Percentiles rank a stretch among this genome's conserved stretches.
phyloP scores from a whole-genome alignment of 2,113 vertebrate species.

The Tetrax tetrax region DNA sequence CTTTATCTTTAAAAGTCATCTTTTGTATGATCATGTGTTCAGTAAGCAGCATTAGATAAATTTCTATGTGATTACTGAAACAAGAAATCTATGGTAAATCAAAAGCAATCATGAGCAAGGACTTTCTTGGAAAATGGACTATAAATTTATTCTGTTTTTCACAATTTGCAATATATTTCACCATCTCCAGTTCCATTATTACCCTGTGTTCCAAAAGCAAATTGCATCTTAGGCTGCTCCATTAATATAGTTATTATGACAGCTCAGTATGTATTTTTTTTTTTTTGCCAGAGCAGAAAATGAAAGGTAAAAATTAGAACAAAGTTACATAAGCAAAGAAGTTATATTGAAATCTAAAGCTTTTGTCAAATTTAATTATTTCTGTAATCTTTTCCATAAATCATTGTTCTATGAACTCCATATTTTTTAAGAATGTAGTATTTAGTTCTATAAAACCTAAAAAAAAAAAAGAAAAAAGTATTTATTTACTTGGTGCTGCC shows the following conservation, averaged over 20 bases:
- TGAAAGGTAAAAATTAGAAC: not conserved
- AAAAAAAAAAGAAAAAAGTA: not conserved
- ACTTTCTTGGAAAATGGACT: not conserved
- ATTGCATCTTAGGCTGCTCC: not conserved
- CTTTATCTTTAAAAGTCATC: not conserved
- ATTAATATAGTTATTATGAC: not conserved
- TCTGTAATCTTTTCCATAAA: not conserved
- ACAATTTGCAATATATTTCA: not conserved
- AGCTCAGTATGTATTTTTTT: not conserved
- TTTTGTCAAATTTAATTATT: not conserved
- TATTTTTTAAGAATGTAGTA: not conserved
- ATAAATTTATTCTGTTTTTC: not conserved
- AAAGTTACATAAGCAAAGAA: not conserved
- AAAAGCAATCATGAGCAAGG: not conserved
- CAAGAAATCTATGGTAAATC: not conserved
- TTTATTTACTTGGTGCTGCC: not conserved
- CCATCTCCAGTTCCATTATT: not conserved
- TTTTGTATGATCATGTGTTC: not conserved
- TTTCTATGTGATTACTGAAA: not conserved
- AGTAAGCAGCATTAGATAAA: not conserved
- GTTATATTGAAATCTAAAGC: not conserved
- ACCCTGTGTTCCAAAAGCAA: not conserved
- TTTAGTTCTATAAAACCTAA: not conserved
- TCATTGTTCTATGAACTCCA: not conserved
- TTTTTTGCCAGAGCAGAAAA: not conserved